Evolutionary conservation across 1,140 invertebrate species (phyloP), one percentile per base, ranked within the genome.

Genomic region (Vanessa tameamea): DNA sequence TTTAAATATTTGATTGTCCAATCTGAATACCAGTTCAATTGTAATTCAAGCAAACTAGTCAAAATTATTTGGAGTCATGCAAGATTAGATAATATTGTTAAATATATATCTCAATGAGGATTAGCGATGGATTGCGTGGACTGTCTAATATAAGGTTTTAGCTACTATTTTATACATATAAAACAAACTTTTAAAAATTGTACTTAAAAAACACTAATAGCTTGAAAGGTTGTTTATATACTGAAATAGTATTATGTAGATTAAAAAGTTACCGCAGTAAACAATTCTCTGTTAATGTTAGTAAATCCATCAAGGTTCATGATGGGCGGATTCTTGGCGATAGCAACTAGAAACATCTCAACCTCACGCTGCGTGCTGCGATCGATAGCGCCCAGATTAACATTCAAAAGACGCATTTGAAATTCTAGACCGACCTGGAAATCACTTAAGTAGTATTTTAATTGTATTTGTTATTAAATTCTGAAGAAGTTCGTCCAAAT

Each of bases 261-360:
- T 31, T 61, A 47, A 48, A 69, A 68, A 83, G 86, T 93, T 88
- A 95, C 94, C 64, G 95, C 94, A 69, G 95, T 94, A 77, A 96
- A 94, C n/a, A 96, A 78, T 80, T 95, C 94, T 55, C 95, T 89
- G 79, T 95, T 95, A 64, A 96, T 95, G 80, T 95, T 95, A 5
- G 95, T 94, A 81, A 95, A 96, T 2, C 95, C 95, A 78, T 95
- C 95, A 50, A 96, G 87, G 87, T 95, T 95, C 95, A 95, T 95
- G 47, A 94, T 95, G 3, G 95, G 95, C 0, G 95, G 95, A 85
- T 96, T 95, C 83, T 95, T 95, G 16, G 94, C 93, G 53, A 96
- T 95, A 13, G 95, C 95, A n/a, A 95, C 94, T n/a, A 96, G 85
- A 79, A 96, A 95, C 95, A 96, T 95, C 78, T 95, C 94, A 13